Percentiles rank a stretch among this genome's conserved stretches.
Evolutionary conservation across 2,888 invertebrate genomes (phyloP).

Genomic region (Smittia sp.): DNA sequence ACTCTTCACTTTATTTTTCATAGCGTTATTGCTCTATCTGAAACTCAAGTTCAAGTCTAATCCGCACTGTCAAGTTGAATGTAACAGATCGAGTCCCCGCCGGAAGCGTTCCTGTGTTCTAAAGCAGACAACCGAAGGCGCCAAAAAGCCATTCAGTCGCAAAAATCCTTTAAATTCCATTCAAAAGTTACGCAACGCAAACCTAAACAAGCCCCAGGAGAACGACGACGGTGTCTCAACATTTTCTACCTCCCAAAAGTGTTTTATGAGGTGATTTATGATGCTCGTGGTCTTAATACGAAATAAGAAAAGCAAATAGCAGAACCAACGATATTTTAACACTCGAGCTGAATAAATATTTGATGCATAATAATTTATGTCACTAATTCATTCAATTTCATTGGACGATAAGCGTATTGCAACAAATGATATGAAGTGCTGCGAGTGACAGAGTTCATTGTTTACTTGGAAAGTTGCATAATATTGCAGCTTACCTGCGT

Average conservation of each 20-base stretch:
- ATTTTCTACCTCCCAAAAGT: slow-evolving; percentile 11
- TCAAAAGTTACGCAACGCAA: too few relatives aligned
- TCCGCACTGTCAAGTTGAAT: too few relatives aligned
- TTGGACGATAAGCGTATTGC: not conserved
- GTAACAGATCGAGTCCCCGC: too few relatives aligned
- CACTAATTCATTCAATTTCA: slow-evolving; percentile 13
- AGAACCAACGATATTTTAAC: not conserved
- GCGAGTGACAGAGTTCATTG: not conserved
- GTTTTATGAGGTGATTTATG: slow-evolving; percentile 25
- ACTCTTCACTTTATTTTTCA: too few relatives aligned
- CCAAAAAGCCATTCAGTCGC: too few relatives aligned
- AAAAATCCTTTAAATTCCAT: too few relatives aligned
- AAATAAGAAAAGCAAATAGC: slow-evolving; percentile 6
- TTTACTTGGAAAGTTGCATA: slow-evolving; percentile 32
- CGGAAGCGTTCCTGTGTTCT: slow-evolving; percentile 31
- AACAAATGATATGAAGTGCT: not conserved
- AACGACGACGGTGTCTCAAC: too few relatives aligned
- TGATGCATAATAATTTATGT: slow-evolving; percentile 28
- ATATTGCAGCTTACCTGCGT: slow-evolving; percentile 28
- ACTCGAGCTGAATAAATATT: slow-evolving; percentile 16
- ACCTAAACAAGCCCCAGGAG: too few relatives aligned
- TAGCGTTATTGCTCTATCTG: too few relatives aligned
- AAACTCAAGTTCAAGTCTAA: too few relatives aligned
- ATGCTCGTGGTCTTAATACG: not conserved
- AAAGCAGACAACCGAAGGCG: slow-evolving; percentile 7